These are phyloP conservation scores for Elmis aenea DNA, from an alignment of 2,888 invertebrate genomes.

Conservation along the genomic window DNA sequence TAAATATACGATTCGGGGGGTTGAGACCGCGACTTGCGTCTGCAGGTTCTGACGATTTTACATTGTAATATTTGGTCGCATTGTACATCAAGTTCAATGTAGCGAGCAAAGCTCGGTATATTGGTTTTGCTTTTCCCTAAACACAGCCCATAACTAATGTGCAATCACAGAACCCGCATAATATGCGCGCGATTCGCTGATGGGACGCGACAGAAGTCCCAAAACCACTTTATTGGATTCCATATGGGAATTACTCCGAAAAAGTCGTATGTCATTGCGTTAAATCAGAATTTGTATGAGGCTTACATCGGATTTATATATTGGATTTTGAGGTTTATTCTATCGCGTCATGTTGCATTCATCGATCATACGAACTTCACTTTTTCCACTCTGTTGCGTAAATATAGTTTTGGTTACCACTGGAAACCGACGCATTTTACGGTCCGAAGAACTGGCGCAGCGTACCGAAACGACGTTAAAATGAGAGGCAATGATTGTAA, in stretches of 20 bases:
- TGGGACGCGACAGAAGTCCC: conserved; percentile 19
- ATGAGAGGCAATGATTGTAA: no score
- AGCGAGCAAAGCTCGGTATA: conserved; percentile 21
- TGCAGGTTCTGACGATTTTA: no score
- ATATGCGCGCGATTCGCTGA: conserved; percentile 19
- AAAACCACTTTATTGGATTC: conserved; percentile 24
- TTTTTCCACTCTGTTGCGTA: no score
- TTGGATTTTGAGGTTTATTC: conserved; percentile 27
- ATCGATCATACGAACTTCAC: conserved; percentile 15
- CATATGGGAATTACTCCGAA: conserved; percentile 23
- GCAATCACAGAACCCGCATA: conserved; percentile 25
- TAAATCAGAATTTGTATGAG: conserved; percentile 26
- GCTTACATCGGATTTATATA: conserved; percentile 25
- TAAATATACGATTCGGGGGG: no score
- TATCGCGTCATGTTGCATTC: conserved; percentile 23
- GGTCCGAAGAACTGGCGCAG: no score
- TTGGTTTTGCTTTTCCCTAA: conserved; percentile 23
- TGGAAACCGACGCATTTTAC: no score
- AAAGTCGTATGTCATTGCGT: conserved; percentile 29
- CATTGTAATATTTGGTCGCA: no score
- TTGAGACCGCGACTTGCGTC: no score
- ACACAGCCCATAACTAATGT: conserved; percentile 26
- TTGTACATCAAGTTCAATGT: no score
- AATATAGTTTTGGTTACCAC: no score
- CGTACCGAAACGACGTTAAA: no score